Conservation (phyloP, 2,113 vertebrate species). For the Conger conger region DNA sequence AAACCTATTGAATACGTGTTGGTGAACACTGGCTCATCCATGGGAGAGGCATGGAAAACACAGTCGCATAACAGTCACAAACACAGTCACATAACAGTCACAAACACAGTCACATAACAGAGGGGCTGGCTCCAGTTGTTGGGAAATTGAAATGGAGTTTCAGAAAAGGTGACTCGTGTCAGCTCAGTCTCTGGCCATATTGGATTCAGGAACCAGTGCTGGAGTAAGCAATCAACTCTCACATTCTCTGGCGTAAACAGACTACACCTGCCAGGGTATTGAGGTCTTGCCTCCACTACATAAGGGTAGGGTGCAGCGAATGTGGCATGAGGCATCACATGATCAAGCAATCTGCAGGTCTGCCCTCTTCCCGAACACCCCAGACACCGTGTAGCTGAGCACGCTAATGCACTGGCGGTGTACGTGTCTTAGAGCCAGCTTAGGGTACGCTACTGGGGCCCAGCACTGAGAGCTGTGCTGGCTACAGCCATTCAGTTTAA, state of each 20-base stretch:
- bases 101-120: background rate
- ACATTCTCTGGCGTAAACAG: background rate
- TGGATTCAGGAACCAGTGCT: background rate
- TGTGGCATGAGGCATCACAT: background rate
- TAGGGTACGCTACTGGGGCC: no score
- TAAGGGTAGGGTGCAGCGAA: background rate
- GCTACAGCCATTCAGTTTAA: no score
- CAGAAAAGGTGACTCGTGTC: no score
- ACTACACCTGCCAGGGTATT: background rate
- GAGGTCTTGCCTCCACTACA: background rate
- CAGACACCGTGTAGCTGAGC: no score
- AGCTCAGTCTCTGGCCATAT: background rate
- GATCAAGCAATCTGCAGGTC: no score
- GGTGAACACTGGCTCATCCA: background rate
- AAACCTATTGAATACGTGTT: background rate
- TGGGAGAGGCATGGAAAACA: background rate
- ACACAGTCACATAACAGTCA: background rate
- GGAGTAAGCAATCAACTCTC: background rate
- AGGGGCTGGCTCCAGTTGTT: background rate
- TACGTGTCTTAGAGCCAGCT: no score
- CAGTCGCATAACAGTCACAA: no score
- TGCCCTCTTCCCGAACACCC: no score
- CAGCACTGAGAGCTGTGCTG: no score
- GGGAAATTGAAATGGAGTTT: background rate
- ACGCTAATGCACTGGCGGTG: no score